Conservation (phyloP, 92 coral and sea anemone species). For the Muricea muricata region DNA sequence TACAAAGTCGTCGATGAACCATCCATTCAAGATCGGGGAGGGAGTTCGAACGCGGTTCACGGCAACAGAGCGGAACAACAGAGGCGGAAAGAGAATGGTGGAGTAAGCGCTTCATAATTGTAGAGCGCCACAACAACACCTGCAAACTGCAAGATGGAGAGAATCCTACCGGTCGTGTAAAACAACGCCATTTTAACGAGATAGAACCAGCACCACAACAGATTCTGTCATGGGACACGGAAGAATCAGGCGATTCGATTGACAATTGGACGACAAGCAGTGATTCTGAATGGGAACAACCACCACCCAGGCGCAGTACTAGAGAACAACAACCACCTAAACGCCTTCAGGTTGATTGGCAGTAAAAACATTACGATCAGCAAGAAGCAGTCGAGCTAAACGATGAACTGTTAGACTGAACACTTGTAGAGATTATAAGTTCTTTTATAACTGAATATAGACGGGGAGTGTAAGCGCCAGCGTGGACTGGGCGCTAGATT, state of each 20-base stretch:
- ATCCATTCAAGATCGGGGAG: not conserved
- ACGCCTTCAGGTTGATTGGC: constrained; percentile 30
- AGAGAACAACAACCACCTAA: not conserved
- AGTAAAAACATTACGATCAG: not conserved
- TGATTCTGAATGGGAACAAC: not conserved
- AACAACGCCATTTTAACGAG: constrained; percentile 9
- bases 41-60: not conserved
- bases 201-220: constrained; percentile 13
- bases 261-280: not conserved
- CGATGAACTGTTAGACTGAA: not conserved
- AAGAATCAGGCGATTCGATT: not conserved
- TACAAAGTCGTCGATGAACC: constrained; percentile 4
- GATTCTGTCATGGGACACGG: constrained; percentile 1
- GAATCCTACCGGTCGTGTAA: not conserved
- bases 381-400: not conserved
- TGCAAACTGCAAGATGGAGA: constrained; percentile 9
- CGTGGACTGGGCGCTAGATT: too few species aligned
- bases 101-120: not conserved
- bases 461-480: not conserved
- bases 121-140: constrained; percentile 27
- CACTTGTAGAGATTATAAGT: not conserved
- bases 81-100: not conserved
- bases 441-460: not conserved
- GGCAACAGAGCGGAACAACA: not conserved
- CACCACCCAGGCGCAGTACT: constrained; percentile 5